Evolutionary conservation across 2,888 invertebrate species (phyloP).

Genomic region (Sicus ferrugineus): DNA sequence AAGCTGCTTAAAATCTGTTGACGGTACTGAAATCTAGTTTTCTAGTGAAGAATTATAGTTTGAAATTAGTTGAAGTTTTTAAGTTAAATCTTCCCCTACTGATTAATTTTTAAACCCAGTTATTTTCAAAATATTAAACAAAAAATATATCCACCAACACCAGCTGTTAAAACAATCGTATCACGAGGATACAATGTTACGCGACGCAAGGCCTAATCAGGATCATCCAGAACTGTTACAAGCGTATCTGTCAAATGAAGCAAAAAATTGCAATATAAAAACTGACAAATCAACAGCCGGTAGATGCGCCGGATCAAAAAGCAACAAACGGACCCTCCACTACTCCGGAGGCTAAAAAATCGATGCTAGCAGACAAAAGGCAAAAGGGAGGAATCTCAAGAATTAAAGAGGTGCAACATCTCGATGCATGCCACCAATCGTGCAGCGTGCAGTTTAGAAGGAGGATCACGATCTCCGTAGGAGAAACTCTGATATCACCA

Average conservation of each 20-base stretch:
- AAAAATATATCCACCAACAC: too few species aligned
- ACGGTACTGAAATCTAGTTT: too few species aligned
- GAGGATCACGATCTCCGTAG: neutral
- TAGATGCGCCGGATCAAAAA: constrained; percentile 8
- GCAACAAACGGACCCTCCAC: neutral
- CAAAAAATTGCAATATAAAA: neutral
- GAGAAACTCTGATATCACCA: neutral
- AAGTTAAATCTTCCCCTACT: neutral
- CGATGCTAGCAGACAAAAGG: neutral
- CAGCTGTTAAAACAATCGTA: constrained; percentile 19
- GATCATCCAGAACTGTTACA: constrained; percentile 25
- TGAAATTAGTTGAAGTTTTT: too few species aligned
- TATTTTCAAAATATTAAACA: too few species aligned
- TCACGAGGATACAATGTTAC: too few species aligned
- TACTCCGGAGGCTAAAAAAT: neutral
- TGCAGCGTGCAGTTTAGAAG: neutral
- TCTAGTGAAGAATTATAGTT: too few species aligned
- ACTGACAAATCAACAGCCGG: neutral
- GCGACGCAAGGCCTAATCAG: constrained; percentile 11
- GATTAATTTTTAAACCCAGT: neutral
- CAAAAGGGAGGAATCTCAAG: neutral
- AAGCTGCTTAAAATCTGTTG: too few species aligned
- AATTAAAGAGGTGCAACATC: neutral
- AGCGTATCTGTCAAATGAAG: constrained; percentile 3
- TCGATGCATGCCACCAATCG: neutral